These are phyloP conservation scores for Pseudopipra pipra DNA, from an alignment of 2,113 vertebrate genomes.

Conservation along the genomic window DNA sequence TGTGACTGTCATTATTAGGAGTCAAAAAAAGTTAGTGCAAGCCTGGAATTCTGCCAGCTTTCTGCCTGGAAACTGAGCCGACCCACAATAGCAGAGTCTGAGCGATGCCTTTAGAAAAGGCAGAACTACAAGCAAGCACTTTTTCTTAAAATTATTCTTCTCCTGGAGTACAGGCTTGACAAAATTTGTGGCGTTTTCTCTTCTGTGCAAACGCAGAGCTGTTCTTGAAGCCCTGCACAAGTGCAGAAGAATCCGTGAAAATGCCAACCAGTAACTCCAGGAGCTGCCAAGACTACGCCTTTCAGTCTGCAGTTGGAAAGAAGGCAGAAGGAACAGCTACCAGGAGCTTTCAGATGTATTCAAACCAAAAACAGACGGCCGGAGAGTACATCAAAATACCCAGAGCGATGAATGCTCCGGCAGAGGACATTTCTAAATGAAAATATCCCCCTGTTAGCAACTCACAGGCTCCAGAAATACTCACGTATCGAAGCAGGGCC, in stretches of 20 bases:
- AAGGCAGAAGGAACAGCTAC: not conserved
- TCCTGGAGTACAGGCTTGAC: not conserved
- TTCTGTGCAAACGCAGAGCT: not conserved
- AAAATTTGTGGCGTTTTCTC: not conserved
- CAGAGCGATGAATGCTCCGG: not conserved
- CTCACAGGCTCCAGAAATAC: conserved; percentile 32
- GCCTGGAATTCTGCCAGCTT: not conserved
- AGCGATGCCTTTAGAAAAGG: not conserved
- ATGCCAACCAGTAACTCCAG: not conserved
- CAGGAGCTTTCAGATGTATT: not conserved
- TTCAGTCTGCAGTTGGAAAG: not conserved
- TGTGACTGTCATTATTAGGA: not conserved
- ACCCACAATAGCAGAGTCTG: not conserved
- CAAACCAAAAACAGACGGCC: not conserved
- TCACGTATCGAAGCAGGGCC: conserved; percentile 89
- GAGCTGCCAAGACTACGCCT: not conserved
- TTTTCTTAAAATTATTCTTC: not conserved
- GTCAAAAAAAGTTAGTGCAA: not conserved
- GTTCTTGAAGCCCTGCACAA: not conserved
- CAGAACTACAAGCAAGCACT: not conserved
- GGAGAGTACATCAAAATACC: not conserved
- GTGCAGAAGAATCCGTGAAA: not conserved
- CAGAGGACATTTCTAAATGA: not conserved
- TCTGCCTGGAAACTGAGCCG: not conserved
- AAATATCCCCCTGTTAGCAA: not conserved